Evolutionary conservation across 2,888 invertebrate genomes (phyloP).

Genomic region (Cataglyphis altisquamis): DNA sequence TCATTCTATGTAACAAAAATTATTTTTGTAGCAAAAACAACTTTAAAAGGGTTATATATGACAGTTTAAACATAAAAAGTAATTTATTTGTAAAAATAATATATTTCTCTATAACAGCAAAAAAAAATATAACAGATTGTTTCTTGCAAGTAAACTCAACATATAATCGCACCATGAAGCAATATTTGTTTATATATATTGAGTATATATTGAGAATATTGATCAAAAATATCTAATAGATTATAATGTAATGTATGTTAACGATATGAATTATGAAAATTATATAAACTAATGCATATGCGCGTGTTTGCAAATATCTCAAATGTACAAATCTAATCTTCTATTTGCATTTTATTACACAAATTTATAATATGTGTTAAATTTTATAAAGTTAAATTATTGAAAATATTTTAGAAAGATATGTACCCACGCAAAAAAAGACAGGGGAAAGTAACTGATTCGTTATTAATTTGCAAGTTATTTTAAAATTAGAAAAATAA

Average conservation of each 20-base stretch:
- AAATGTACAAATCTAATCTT: background rate
- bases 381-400: background rate
- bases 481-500: background rate
- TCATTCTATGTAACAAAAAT: background rate
- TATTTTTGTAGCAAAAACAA: background rate
- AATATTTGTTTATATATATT: background rate
- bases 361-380: background rate
- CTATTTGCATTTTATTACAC: constrained; percentile 2
- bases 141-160: background rate
- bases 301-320: background rate
- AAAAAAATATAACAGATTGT: background rate
- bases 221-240: background rate
- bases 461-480: background rate
- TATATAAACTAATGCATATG: background rate
- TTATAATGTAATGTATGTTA: background rate
- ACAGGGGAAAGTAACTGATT: background rate
- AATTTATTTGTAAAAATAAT: background rate
- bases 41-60: background rate
- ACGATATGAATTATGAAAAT: constrained; percentile 1
- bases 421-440: background rate
- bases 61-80: background rate
- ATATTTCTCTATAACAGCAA: background rate
- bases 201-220: background rate
- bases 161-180: background rate
- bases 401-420: background rate